Evolutionary conservation across 2,888 invertebrate genomes (phyloP), one percentile per base, ranked within the genome.

Genomic region (Hypercompe scribonia): DNA sequence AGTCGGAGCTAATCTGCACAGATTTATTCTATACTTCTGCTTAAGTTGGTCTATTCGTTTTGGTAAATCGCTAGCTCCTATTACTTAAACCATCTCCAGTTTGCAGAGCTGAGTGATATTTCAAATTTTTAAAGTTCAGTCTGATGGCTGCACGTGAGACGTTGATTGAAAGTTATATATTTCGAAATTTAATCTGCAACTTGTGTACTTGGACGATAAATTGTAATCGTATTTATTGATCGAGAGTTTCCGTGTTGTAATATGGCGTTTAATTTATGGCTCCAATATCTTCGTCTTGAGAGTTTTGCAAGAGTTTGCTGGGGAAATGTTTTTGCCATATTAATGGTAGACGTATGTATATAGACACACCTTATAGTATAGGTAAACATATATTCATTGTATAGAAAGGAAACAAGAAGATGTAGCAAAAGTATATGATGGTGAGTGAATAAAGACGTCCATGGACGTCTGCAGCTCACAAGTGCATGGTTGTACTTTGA

Each of bases 121-220:
- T 93, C 91, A 92, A 92, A 89, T 89, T 92, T 93, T 92, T 87
- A 91, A 93, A 90, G 87, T 92, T 88, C 85, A 86, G 85, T 84
- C 81, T 79, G 86, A 87, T 86, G 82, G 80, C 67, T 78, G 82
- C 80, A 87, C 87, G 85, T 83, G 88, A 90, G 89, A 91, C 86
- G 89, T 87, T 90, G 91, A 92, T 92, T 91, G 91, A 92, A 92
- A 89, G 86, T 90, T 88, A 88, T 90, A 89, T 88, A 89, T 90
- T 90, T 88, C 83, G 85, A 82, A 89, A 90, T 90, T 89, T 88
- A 86, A 90, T 90, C 87, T 87, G 84, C 83, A 84, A 80, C 85
- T 78, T 87, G 86, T 86, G 83, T 86, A 86, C 81, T 78, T 77
- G 74, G 72, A 79, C 84, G 80, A 86, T 86, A 86, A 85, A 87